Conservation (phyloP, 1,140 invertebrate species). For the Acromyrmex charruanus region DNA sequence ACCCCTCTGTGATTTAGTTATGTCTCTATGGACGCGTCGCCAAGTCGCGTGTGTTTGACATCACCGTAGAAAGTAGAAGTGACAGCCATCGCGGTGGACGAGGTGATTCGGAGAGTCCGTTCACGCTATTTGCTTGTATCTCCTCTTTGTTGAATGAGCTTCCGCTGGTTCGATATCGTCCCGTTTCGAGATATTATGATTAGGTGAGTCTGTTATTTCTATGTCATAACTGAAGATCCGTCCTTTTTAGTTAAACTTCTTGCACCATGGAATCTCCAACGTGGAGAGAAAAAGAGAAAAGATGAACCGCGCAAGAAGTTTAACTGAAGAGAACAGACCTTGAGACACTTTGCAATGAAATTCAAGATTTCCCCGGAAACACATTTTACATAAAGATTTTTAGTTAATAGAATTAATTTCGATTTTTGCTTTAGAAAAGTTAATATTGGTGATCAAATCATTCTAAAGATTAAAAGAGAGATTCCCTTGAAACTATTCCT, state of each 20-base stretch:
- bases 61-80: slow-evolving; percentile 45
- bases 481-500: too few species aligned
- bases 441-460: background rate
- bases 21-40: slow-evolving; percentile 80
- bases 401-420: background rate
- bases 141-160: slow-evolving; percentile 76
- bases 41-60: slow-evolving; percentile 71
- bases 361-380: background rate
- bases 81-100: slow-evolving; percentile 22
- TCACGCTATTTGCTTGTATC: slow-evolving; percentile 35
- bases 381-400: background rate
- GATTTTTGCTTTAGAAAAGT: background rate
- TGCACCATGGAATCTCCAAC: too few species aligned
- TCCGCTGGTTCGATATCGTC: slow-evolving; percentile 70
- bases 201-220: slow-evolving; percentile 80
- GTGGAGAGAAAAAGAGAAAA: too few species aligned
- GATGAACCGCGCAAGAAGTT: too few species aligned
- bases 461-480: background rate
- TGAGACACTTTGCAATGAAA: background rate
- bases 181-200: slow-evolving; percentile 84
- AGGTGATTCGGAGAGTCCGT: slow-evolving; percentile 64
- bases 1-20: slow-evolving; percentile 85
- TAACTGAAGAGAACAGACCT: too few species aligned
- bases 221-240: too few species aligned
- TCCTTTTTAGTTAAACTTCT: too few species aligned